A percentile compares a stretch with the other conserved stretches of the same genome.
phyloP scores from a whole-genome alignment of 2,797 vertebrate genomes.

The Sebastes jordani region DNA sequence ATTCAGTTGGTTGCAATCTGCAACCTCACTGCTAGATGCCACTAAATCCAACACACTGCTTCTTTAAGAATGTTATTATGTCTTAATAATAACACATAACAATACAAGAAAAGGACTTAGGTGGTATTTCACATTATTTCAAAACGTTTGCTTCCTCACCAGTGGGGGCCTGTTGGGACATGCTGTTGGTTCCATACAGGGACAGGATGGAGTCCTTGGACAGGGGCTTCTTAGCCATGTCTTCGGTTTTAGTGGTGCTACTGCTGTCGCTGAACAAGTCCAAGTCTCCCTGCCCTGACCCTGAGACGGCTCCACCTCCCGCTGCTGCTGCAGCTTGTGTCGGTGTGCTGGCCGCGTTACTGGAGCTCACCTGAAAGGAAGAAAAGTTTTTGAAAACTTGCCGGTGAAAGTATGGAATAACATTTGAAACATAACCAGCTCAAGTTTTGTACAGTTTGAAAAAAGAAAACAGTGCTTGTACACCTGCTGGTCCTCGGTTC shows the following conservation, averaged over 20 bases:
- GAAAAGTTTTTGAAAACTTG: background rate
- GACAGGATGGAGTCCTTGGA: conserved; percentile 99
- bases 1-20: too few relatives aligned
- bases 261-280: conserved; percentile 92
- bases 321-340: conserved; percentile 75
- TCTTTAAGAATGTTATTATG: too few relatives aligned
- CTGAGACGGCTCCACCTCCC: conserved; percentile 75
- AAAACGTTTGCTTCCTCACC: conserved; percentile 73
- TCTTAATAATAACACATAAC: background rate
- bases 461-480: background rate
- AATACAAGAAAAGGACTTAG: background rate
- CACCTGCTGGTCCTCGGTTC: background rate
- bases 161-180: conserved; percentile 87
- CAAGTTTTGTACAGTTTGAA: background rate
- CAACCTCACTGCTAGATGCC: too few relatives aligned
- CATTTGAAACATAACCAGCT: background rate
- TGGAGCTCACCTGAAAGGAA: conserved; percentile 83
- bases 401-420: background rate
- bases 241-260: conserved; percentile 88
- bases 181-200: conserved; percentile 90
- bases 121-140: background rate
- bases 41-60: too few relatives aligned
- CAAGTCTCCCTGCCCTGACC: conserved; percentile 86
- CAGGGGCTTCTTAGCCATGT: conserved; percentile 91
- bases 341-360: conserved; percentile 75